Evolutionary conservation across 2,113 vertebrate genomes (phyloP), one percentile per base, ranked within the genome.

Genomic region (Ptyas mucosa): DNA sequence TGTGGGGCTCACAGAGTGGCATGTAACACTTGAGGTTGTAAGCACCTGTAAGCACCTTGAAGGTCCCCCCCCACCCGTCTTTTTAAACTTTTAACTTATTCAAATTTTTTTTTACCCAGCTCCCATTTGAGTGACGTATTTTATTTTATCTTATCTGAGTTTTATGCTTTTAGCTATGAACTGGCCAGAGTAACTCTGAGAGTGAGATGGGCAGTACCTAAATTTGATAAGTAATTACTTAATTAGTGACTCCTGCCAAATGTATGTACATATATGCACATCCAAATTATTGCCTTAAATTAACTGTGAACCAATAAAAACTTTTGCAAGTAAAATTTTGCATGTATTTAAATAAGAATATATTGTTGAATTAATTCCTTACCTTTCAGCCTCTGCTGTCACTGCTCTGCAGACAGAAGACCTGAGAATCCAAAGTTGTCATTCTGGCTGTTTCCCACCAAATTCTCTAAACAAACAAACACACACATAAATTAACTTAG

Each of bases 331-430:
- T 52, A 14, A 51, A 51, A 87, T 29, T 14, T 51, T 43, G 75
- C 75, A 43, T 81, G 34, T 43, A 9, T 81, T 81, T 81, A 81
- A 43, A 81, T 43, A 81, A 8, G 34, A 81, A 81, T 81, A 81
- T 81, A 43, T 21, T 43, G 34, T 43, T 81, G 75, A 81, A 81
- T 43, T 81, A 8, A 81, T 87, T 29, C 86, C 49, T 87, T 52
- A 51, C 86, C 6, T 87, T 87, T 87, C 86, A 87, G 12, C 86
- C 49, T 81, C 58, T 69, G 89, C 58, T 93, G 89, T 54, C 89
- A 91, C 89, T 90, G 92, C 75, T 93, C 85, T 75, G 85, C 15
- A 29, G 51, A 93, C 51, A 88, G 61, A 91, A 88, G 57, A 54
- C 21, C 46, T 55, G 85, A 34, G 20, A 49, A 26, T 91, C 85